Base-by-base conservation (phyloP, 2,797 vertebrate genomes). In the Atherinosoma microstoma region DNA sequence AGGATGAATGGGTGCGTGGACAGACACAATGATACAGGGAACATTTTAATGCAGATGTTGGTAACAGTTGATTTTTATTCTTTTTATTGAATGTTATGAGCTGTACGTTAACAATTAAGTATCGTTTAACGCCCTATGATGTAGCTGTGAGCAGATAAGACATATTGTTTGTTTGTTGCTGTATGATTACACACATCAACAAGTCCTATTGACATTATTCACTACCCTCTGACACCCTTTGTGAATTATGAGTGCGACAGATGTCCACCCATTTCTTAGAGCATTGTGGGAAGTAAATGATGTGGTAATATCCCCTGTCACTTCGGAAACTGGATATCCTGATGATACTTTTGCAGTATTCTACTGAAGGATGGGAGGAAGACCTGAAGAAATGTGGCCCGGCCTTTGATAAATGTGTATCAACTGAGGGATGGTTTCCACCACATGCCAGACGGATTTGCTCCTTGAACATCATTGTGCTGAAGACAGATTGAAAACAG, bases 1-100 rank as follows among this genome's bases (percentile, higher is more conserved):
- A 35, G 57, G 70, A 84, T 78, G 83, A 79, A 86, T 78, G 83
- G 79, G 67, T 75, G 73, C 62, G 59, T 67, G 67, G 64, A 79
- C 53, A 64, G 61, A 65, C 47, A 79, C 53, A 75, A 60, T 42
- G 69, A 76, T 65, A 70, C 68, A 47, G 62, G 42, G 67, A 78
- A 57, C 58, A 70, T 70, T 4, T 69, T 64, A 47, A 72, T 82
- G 75, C 70, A 71, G 67, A 80, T 66, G 53, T 34, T 51, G 47
- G 34, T 24, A 61, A 38, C 38, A 54, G 22, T 73, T 67, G 20
- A 58, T 72, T 72, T 66, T 45, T 42, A 57, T 54, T 35, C 15
- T 1, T 42, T 36, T 60, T 15, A 47, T 36, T 77, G 58, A 60
- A 70, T 20, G 72, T 65, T 24, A 63, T 20, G 36, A 51, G 54